phyloP scores from a whole-genome alignment of 2,888 invertebrate species.

The Drosophila robusta region DNA sequence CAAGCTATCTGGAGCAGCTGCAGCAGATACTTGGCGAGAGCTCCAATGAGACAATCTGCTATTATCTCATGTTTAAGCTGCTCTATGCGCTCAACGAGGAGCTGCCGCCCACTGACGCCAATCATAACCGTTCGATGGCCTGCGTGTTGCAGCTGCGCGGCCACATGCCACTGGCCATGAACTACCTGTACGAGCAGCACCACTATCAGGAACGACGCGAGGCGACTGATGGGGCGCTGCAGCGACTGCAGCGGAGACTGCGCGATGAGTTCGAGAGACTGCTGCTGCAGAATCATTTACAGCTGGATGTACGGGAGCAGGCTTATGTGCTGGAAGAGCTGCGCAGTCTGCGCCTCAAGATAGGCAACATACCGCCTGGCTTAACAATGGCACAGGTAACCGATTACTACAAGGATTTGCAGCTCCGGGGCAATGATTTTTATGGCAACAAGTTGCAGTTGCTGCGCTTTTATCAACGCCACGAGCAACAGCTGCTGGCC shows the following conservation, averaged over 20 bases:
- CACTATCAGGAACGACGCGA: slow-evolving; percentile 54
- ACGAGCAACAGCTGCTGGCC: slow-evolving; percentile 49
- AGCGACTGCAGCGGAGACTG: slow-evolving; percentile 51
- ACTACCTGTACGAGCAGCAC: slow-evolving; percentile 69
- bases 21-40: slow-evolving; percentile 42
- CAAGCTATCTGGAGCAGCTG: slow-evolving; percentile 58
- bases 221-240: slow-evolving; percentile 55
- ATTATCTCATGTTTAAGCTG: slow-evolving; percentile 78
- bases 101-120: slow-evolving; percentile 43
- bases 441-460: slow-evolving; percentile 72
- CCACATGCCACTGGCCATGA: slow-evolving; percentile 74
- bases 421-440: slow-evolving; percentile 54
- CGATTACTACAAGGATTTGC: slow-evolving; percentile 53
- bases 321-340: slow-evolving; percentile 66
- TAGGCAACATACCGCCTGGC: slow-evolving; percentile 70
- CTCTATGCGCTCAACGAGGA: slow-evolving; percentile 65
- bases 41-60: slow-evolving; percentile 75
- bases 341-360: slow-evolving; percentile 63
- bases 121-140: slow-evolving; percentile 30
- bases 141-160: slow-evolving; percentile 71
- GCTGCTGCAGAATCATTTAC: slow-evolving; percentile 56
- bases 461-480: slow-evolving; percentile 49
- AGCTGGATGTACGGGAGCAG: slow-evolving; percentile 51
- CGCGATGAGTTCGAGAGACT: slow-evolving; percentile 54
- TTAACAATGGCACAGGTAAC: slow-evolving; percentile 42